Evolutionary conservation across 2,113 vertebrate species (phyloP).

Genomic region (Zootoca vivipara): DNA sequence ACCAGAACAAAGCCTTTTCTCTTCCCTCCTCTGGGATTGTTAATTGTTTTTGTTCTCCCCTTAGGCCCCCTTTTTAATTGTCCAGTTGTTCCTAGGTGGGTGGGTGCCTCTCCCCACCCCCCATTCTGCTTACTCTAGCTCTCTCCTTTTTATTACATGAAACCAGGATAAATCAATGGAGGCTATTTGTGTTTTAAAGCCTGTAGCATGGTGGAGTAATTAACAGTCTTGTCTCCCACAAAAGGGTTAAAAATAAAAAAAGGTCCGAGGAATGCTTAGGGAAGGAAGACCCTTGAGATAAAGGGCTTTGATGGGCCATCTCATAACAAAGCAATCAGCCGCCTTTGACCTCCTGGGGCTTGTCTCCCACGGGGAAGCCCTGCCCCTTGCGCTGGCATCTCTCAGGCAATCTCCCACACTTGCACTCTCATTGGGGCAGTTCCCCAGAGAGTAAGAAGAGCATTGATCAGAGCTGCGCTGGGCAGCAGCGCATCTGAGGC

Average conservation of each 20-base stretch:
- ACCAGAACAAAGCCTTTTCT: conserved; percentile 90
- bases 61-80: conserved; percentile 87
- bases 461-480: conserved; percentile 19
- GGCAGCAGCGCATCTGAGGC: not conserved
- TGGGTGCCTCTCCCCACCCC: conserved; percentile 78
- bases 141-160: conserved; percentile 74
- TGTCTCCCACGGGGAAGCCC: not conserved
- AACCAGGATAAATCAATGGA: conserved; percentile 78
- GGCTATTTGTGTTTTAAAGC: not conserved
- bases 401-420: conserved; percentile 17
- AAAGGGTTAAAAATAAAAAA: conserved; percentile 15
- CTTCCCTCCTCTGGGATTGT: conserved; percentile 91
- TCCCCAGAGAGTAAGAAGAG: not conserved
- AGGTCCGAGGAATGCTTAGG: conserved; percentile 5
- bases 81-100: conserved; percentile 56
- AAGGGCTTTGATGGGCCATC: conserved; percentile 13
- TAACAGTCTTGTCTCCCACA: conserved; percentile 39
- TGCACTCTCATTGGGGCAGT: not conserved
- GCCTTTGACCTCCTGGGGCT: not conserved
- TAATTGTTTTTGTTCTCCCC: conserved; percentile 87
- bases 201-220: not conserved
- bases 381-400: not conserved
- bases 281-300: conserved; percentile 10
- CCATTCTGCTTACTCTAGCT: too few relatives aligned
- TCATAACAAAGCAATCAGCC: conserved; percentile 3